Percentiles rank a stretch among this genome's conserved stretches.
These are phyloP conservation scores for Fistularia tabacaria DNA, from an alignment of 2,797 vertebrate species.

Conservation along the genomic window DNA sequence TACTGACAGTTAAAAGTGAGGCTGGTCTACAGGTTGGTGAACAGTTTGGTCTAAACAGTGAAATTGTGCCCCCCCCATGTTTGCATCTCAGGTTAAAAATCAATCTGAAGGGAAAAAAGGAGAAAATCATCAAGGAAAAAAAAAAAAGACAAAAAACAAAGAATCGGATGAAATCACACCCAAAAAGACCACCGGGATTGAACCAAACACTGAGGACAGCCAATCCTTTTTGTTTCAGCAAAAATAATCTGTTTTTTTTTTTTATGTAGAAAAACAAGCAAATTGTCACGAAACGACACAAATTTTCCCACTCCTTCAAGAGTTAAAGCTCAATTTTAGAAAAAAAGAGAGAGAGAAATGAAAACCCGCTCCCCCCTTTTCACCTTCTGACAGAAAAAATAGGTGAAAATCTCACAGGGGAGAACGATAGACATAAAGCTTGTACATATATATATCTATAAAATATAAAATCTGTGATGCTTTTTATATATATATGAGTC, in stretches of 20 bases:
- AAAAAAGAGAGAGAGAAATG: constrained; percentile 47
- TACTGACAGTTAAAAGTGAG: too few relatives aligned
- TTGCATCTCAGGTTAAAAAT: too few relatives aligned
- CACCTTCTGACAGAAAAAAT: constrained; percentile 71
- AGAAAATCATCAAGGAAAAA: too few relatives aligned
- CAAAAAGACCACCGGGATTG: constrained; percentile 57
- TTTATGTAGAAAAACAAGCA: constrained; percentile 85
- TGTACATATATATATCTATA: constrained; percentile 54
- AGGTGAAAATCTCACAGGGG: constrained; percentile 3
- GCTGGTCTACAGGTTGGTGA: too few relatives aligned
- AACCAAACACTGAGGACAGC: constrained; percentile 76
- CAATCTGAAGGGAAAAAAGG: too few relatives aligned
- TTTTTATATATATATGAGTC: constrained; percentile 69
- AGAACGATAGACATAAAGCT: constrained; percentile 27
- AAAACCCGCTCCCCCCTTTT: constrained; percentile 48
- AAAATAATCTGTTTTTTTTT: constrained; percentile 87
- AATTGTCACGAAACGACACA: constrained; percentile 87
- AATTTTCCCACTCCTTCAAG: constrained; percentile 75
- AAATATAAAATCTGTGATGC: constrained; percentile 72
- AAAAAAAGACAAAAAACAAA: not conserved
- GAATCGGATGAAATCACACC: not conserved
- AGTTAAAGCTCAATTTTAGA: constrained; percentile 84
- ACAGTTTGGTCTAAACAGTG: too few relatives aligned
- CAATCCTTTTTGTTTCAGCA: constrained; percentile 79
- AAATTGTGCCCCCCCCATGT: too few relatives aligned